These are phyloP conservation scores for Clinocottus analis DNA, from an alignment of 2,113 vertebrate genomes.

Conservation along the genomic window DNA sequence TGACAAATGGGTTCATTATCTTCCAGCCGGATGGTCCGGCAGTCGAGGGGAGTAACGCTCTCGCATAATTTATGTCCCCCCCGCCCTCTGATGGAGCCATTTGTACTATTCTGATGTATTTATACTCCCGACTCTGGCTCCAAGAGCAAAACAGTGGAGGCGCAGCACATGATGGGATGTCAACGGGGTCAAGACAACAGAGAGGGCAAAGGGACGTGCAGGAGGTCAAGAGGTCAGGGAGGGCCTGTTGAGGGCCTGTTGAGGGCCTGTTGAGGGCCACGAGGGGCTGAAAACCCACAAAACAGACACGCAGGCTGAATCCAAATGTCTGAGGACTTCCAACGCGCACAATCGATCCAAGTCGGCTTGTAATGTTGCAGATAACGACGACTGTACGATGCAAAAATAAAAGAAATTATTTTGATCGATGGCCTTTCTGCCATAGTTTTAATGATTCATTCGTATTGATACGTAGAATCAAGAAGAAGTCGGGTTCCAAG, in stretches of 20 bases:
- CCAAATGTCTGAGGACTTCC: neutral
- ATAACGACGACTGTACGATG: neutral
- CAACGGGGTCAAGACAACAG: slow-evolving; percentile 19
- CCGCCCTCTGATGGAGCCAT: too few species aligned
- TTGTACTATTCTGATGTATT: slow-evolving; percentile 44
- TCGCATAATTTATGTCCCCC: slow-evolving; percentile 51
- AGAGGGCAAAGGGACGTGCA: neutral
- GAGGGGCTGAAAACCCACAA: neutral
- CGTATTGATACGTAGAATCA: too few species aligned
- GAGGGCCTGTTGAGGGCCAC: slow-evolving; percentile 7
- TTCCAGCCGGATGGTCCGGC: slow-evolving; percentile 33
- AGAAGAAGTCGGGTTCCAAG: too few species aligned
- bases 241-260: too few species aligned
- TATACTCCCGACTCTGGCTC: neutral
- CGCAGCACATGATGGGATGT: slow-evolving; percentile 16
- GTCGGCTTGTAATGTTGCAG: neutral
- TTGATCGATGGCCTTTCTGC: too few species aligned
- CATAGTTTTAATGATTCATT: too few species aligned
- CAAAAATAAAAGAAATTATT: too few species aligned
- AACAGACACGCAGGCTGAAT: neutral
- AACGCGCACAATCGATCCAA: neutral
- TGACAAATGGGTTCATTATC: slow-evolving; percentile 75
- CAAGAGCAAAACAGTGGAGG: slow-evolving; percentile 11
- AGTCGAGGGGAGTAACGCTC: neutral
- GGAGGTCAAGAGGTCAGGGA: neutral